Conservation (phyloP, 1,140 invertebrate genomes). For the Drosophila lini region DNA sequence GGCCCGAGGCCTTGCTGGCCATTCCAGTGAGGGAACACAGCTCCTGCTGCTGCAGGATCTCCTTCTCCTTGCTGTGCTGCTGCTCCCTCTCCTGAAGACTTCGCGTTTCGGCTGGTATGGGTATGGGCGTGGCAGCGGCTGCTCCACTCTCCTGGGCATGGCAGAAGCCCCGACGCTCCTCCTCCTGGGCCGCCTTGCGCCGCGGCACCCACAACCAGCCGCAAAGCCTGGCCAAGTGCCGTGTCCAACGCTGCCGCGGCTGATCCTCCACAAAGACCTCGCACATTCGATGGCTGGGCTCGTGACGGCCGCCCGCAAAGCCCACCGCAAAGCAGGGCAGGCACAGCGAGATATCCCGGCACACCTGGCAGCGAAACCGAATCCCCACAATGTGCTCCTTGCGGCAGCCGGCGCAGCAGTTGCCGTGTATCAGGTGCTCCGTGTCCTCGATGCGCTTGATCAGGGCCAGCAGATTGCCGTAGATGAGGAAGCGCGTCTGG, state of each 20-base stretch:
- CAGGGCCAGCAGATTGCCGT: conserved; percentile 72
- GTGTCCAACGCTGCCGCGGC: conserved; percentile 58
- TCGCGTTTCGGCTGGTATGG: conserved; percentile 63
- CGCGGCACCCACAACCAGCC: conserved; percentile 42
- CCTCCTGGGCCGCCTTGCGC: conserved; percentile 59
- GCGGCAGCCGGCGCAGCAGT: conserved; percentile 68
- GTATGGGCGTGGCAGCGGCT: conserved; percentile 49
- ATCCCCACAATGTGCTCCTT: conserved; percentile 75
- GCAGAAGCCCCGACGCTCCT: conserved; percentile 72
- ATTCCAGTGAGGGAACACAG: conserved; percentile 67
- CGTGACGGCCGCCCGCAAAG: conserved; percentile 57
- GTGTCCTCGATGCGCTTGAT: conserved; percentile 81
- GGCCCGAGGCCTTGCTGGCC: conserved; percentile 66
- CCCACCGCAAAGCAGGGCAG: conserved; percentile 76
- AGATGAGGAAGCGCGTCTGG: conserved; percentile 78
- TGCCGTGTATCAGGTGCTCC: conserved; percentile 75
- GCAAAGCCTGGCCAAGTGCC: conserved; percentile 67
- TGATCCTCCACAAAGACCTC: conserved; percentile 79
- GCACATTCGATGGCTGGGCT: conserved; percentile 72
- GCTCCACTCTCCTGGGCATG: conserved; percentile 59
- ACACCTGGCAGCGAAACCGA: conserved; percentile 78
- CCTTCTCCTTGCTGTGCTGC: conserved; percentile 13
- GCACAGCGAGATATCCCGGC: conserved; percentile 74
- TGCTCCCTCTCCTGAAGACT: conserved; percentile 30
- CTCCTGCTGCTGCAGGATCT: conserved; percentile 25